Evolutionary conservation across 1,140 invertebrate genomes (phyloP), one percentile per base, ranked within the genome.

Genomic region (Olivierus martensii): DNA sequence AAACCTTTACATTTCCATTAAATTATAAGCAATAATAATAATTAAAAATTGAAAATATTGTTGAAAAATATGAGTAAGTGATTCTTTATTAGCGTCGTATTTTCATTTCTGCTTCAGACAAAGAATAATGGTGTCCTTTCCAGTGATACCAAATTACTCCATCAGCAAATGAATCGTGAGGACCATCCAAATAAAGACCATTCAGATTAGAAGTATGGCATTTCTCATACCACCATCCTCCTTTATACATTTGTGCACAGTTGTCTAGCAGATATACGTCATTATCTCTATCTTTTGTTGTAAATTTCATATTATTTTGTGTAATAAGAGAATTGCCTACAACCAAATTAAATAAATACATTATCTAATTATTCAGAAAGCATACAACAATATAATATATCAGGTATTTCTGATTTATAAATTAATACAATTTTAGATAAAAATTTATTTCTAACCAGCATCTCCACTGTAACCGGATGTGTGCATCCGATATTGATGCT

Each of bases 181-280:
- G 15, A 28, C 89, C 92, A 6, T 86, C 86, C 45, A 92, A 71
- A 66, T 89, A 91, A 49, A 83, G 82, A 2, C 88, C 89, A 67
- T 93, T 95, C 21, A 93, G 77, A 73, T 93, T 93, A 10, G 84
- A 83, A 66, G 88, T 85, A 63, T 93, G 89, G 69, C 90, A 95
- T 66, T 89, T 84, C 47, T 68, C 69, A 56, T 70, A 74, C 72
- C 73, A 74, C 72, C 72, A 75, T 0, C 70, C 73, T 2, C 69
- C 68, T 35, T 66, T 66, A 59, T 70, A 73, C 55, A 63, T 67
- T 46, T 73, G 65, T 0, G 82, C 80, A 64, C 83, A 86, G 50
- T 76, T 77, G 15, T 79, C 77, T 17, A 80, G 79, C 19, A 71
- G 68, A 66, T 76, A 78, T 12, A 73, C 73, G 61, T 86, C 83